Evolutionary conservation across 2,888 invertebrate genomes (phyloP).

Genomic region (Agrypnus murinus): DNA sequence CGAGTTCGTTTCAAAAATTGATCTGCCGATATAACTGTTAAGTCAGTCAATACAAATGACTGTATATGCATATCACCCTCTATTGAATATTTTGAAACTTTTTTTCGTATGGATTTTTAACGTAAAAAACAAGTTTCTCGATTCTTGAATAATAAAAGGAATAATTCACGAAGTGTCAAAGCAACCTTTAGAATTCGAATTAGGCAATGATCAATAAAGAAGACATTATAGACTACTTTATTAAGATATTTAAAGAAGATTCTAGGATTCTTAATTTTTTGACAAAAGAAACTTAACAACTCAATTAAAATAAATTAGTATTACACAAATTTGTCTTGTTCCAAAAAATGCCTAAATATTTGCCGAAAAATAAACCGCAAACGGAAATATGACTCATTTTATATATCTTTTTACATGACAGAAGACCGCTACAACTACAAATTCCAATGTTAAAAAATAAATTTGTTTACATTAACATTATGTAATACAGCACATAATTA

Average conservation of each 20-base stretch:
- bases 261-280: background rate
- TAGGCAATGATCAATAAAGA: background rate
- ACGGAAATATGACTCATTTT: constrained; percentile 24
- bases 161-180: background rate
- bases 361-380: constrained; percentile 10
- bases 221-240: no score
- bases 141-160: background rate
- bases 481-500: constrained; percentile 3
- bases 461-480: background rate
- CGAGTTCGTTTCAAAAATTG: background rate
- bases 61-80: no score
- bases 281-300: constrained; percentile 8
- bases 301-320: constrained; percentile 12
- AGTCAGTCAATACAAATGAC: no score
- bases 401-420: background rate
- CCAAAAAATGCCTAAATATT: constrained; percentile 21
- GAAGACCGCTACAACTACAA: background rate
- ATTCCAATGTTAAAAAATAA: background rate
- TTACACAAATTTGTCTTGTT: no score
- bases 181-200: background rate
- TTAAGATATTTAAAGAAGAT: no score
- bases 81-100: no score
- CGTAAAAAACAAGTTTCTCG: no score
- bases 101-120: no score
- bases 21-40: no score